Base-by-base conservation (phyloP, 2,113 vertebrate species). In the Cinclus cinclus region DNA sequence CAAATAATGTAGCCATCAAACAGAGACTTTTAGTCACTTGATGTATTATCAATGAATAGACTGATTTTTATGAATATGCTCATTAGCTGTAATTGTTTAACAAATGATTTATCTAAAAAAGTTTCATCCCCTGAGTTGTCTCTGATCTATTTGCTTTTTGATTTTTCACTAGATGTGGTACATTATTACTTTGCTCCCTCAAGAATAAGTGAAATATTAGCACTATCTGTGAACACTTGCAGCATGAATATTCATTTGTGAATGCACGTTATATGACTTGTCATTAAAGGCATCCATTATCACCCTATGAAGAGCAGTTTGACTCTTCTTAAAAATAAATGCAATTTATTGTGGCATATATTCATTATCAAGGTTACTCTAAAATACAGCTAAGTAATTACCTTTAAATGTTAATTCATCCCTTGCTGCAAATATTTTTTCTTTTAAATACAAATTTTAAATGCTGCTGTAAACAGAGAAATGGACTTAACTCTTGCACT, bases 51-150 rank as follows among this genome's bases (percentile, higher is more conserved):
- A 94, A 93, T 96, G 96, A 92, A 90, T 52, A 94, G 94, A 64
- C 64, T 96, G 94, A 96, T 96, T 97, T 93, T 95, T 93, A 94
- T 97, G 96, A 97, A 96, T 97, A 85, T 52, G 71, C 92, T 96
- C 95, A 86, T 96, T 97, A 97, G 88, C 23, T 67, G 39, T 95
- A 97, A 97, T 96, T 96, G 83, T 97, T 96, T 80, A 96, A 94
- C 94, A 95, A 95, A 93, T 92, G 58, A 93, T 93, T 96, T 94
- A 89, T 96, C 79, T 86, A 93, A 78, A 92, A 74, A 92, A 88
- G 20, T 95, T 95, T 90, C 59, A 92, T 93, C 82, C 93, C 62
- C 56, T 83, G 79, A 92, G 60, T 81, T 90, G 71, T 56, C 88
- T 93, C 79, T 95, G 76, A 92, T 96, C 90, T 88, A 70, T 59